Evolutionary conservation across 92 coral and sea anemone genomes (phyloP), one percentile per base, ranked within the genome.

Genomic region (Parazoanthus atlanticus): DNA sequence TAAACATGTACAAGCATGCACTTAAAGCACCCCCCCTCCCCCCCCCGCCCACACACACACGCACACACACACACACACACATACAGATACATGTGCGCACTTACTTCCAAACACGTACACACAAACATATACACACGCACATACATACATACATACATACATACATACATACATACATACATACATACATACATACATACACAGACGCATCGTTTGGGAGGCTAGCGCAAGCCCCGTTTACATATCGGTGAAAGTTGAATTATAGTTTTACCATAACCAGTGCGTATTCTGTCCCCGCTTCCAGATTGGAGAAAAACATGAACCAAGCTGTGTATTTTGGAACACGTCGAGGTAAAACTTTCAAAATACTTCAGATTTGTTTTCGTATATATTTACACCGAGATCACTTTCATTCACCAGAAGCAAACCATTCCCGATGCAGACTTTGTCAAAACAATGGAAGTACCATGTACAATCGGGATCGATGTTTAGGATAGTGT

Each of bases 271-370:
- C 17, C 2, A 71, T 33, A 6, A 28, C 0, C 33, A 71, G 5
- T 30, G 38, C 9, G 78, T 5, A 33, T 33, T 15, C 41, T 31
- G 36, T 74, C 25, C 2, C n/a, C 5, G 2, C 19, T 77, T 77
- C 31, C 33, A 77, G 81, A 46, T 43, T 13, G 64, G 61, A 25
- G 61, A 77, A 40, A 77, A 15, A 25, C 8, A 12, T 13, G 77
- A 66, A 66, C 61, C 86, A 41, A 82, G 77, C 11, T 82, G 86
- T 67, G 86, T 82, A 8, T 82, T 82, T 36, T 82, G 86, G 86
- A 82, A 82, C 64, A 82, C 76, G 9, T 82, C 86, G 36, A 82
- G 86, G 78, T 74, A 74, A 31, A 74, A 25, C 29, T 71, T 34
- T 82, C 17, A 21, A n/a, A n/a, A 28, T 78, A 11, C 29, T 7